Percentiles rank a stretch among this genome's conserved stretches.
Evolutionary conservation across 2,113 vertebrate species (phyloP).

Genomic region (Falco punctatus): DNA sequence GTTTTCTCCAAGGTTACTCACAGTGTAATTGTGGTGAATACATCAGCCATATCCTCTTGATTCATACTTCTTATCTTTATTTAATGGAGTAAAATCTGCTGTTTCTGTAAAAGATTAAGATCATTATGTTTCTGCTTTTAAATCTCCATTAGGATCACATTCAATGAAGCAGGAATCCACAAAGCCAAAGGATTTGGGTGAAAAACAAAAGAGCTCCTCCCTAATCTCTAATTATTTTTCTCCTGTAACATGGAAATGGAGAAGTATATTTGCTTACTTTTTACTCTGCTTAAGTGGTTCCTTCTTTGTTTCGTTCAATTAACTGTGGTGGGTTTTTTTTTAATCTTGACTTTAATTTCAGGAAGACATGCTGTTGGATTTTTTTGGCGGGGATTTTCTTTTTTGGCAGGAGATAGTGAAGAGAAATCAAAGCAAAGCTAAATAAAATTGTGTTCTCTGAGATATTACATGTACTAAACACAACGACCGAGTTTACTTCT

Average conservation of each 20-base stretch:
- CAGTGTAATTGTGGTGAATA: not conserved
- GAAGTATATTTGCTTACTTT: not conserved
- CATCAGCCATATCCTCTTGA: not conserved
- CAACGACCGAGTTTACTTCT: not conserved
- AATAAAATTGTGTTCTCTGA: not conserved
- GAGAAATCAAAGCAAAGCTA: not conserved
- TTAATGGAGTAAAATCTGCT: not conserved
- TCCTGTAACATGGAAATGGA: not conserved
- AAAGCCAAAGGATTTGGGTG: not conserved
- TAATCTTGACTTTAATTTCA: not conserved
- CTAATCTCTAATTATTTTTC: not conserved
- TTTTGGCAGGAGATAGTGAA: not conserved
- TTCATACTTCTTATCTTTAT: not conserved
- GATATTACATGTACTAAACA: not conserved
- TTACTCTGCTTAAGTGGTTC: not conserved
- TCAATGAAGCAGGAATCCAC: not conserved
- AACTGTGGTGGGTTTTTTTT: rapidly evolving
- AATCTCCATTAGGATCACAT: not conserved
- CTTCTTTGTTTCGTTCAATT: not conserved
- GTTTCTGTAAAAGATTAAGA: not conserved
- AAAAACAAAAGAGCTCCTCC: not conserved
- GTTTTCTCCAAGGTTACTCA: not conserved
- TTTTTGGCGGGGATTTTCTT: not conserved
- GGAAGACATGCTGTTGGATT: rapidly evolving
- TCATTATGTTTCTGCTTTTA: not conserved